Base-by-base conservation (phyloP, 1,140 invertebrate genomes). In the Carcinoscorpius rotundicauda region DNA sequence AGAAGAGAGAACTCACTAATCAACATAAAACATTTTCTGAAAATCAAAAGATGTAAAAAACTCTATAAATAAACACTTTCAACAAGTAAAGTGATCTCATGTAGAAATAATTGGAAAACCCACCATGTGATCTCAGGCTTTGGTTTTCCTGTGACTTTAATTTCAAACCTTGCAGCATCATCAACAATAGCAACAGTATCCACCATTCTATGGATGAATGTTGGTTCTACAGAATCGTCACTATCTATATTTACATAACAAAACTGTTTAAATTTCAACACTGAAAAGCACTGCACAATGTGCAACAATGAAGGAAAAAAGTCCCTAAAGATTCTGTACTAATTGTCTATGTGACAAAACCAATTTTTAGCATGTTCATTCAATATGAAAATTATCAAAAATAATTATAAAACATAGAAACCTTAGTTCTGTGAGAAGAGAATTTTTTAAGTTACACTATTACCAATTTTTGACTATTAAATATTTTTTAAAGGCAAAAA, bases 1-100 rank as follows among this genome's bases (percentile, higher is more conserved):
- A 10, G 6, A 11, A 10, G 59, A 48, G 8, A 10, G 55, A 56
- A 11, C 55, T 11, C 55, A 10, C 9, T 9, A 9, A 10, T 56
- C 9, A 9, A 9, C 9, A 1, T 56, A 10, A 11, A 9, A 9
- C 11, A 10, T 11, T 9, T 11, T 56, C 11, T 9, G 9, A 2
- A 9, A 11, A 9, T 56, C 91, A 91, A 3, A 87, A 84, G 76
- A 94, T 90, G 0, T 81, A 77, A 5, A 85, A 84, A 85, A 53
- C 94, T 87, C 70, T 85, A 85, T 6, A 94, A 73, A 5, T 85
- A 85, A 59, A 89, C 82, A 76, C 84, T 86, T 72, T 86, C 87
- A 5, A 88, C 89, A 76, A 91, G 87, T 70, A 87, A 90, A 9
- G 84, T 86, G 58, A 88, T 79, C 56, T 85, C 85, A 58, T 83